Base-by-base conservation (phyloP, 2,888 invertebrate genomes). In the Drosophila differens region DNA sequence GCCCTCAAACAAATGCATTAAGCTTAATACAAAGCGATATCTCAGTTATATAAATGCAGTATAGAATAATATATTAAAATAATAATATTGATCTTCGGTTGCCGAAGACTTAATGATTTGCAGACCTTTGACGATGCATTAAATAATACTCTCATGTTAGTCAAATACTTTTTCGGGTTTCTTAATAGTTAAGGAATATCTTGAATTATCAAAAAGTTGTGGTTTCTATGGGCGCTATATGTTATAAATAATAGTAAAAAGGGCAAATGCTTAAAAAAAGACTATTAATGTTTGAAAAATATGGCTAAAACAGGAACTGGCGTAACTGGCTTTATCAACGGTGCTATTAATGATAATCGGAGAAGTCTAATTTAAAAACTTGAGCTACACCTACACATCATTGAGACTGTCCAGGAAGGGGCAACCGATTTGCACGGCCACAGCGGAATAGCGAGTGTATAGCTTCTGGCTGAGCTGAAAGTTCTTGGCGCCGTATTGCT, bases 381-480 rank as follows among this genome's bases (percentile, higher is more conserved):
- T 4, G 4, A 28, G 1, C 28, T 16, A 14, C 30, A 78, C 86
- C 94, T 93, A 96, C 96, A 96, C 95, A 91, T 95, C 94, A 91
- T 97, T 96, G 65, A 97, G 95, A 76, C 96, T 96, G 85, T 96
- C 96, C 47, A 96, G 94, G 89, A 95, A 97, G 2, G 96, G 96
- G 85, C 96, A 96, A 19, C 97, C 97, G 58, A 95, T 94, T 94
- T 96, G 97, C 64, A 97, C 94, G 0, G 96, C 96, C 51, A 97
- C 96, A 0, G 96, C 96, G 0, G 97, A 97, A 91, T 97, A 97
- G 51, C 96, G 95, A 0, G 96, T 97, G 82, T 96, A 96, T 14
- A 97, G 93, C 92, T 96, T 96, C 90, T 96, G 96, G 83, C 96
- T 96, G 59, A 97, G 92, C 93, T 97, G 96, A 92, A 96, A 93